Evolutionary conservation across 2,113 vertebrate species (phyloP).

Genomic region (Myrmecobius fasciatus): DNA sequence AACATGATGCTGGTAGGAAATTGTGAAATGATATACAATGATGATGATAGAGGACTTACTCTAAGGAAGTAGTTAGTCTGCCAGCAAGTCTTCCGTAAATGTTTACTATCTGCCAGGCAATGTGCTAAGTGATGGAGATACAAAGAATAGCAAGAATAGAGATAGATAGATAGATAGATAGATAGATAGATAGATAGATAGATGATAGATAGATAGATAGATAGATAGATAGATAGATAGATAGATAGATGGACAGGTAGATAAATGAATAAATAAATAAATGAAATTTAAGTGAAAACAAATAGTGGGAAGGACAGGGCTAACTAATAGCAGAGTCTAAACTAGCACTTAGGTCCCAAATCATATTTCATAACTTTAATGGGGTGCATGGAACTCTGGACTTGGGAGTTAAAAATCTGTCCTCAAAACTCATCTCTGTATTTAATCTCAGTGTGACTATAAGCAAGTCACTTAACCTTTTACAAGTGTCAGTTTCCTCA

Average conservation of each 20-base stretch:
- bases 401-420: not conserved
- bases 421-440: not conserved
- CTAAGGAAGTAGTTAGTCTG: not conserved
- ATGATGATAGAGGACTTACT: not conserved
- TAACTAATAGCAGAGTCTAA: not conserved
- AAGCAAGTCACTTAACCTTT: not conserved
- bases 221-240: no score
- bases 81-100: not conserved
- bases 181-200: no score
- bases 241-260: no score
- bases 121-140: not conserved
- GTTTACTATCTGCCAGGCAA: not conserved
- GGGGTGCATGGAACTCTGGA: not conserved
- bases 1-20: not conserved
- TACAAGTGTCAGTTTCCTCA: not conserved
- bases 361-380: not conserved
- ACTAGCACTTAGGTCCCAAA: not conserved
- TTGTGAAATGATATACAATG: not conserved
- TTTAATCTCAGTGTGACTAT: not conserved
- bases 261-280: no score
- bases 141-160: not conserved
- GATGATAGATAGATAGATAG: no score
- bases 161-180: no score
- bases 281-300: no score
- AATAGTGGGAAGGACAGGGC: not conserved